These are phyloP conservation scores for Pangasius djambal DNA, from an alignment of 2,797 vertebrate species.

Conservation along the genomic window DNA sequence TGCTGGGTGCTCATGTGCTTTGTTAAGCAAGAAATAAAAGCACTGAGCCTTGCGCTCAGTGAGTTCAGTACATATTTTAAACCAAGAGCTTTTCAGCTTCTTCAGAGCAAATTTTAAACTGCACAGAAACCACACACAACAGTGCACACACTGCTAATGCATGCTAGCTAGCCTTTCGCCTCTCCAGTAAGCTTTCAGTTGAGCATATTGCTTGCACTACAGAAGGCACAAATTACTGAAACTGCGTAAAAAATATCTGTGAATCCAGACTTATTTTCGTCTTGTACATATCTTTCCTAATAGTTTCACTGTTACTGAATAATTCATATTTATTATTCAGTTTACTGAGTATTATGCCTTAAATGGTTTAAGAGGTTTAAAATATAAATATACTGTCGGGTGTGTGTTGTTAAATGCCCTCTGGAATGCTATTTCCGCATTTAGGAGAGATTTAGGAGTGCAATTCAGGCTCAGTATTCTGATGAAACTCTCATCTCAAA, in stretches of 20 bases:
- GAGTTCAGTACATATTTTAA: slow-evolving; percentile 9
- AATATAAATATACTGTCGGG: neutral
- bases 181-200: slow-evolving; percentile 40
- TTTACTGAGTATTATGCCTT: neutral
- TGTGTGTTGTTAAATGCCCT: slow-evolving; percentile 3
- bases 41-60: slow-evolving; percentile 21
- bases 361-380: slow-evolving; percentile 4
- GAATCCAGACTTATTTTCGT: neutral
- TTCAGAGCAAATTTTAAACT: slow-evolving; percentile 22
- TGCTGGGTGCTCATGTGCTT: slow-evolving; percentile 37
- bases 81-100: slow-evolving; percentile 5
- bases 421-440: slow-evolving; percentile 6
- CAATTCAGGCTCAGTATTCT: slow-evolving; percentile 25
- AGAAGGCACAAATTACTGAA: slow-evolving; percentile 16
- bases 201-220: slow-evolving; percentile 2
- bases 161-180: slow-evolving; percentile 42
- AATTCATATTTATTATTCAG: slow-evolving; percentile 8
- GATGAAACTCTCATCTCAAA: neutral
- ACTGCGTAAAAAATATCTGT: neutral
- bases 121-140: slow-evolving; percentile 7
- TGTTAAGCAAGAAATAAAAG: slow-evolving; percentile 49
- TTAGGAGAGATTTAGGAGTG: slow-evolving; percentile 20
- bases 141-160: slow-evolving; percentile 27
- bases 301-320: slow-evolving; percentile 2
- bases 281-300: neutral